These are phyloP conservation scores for Squalus acanthias DNA, from an alignment of 2,797 vertebrate species.

Conservation along the genomic window DNA sequence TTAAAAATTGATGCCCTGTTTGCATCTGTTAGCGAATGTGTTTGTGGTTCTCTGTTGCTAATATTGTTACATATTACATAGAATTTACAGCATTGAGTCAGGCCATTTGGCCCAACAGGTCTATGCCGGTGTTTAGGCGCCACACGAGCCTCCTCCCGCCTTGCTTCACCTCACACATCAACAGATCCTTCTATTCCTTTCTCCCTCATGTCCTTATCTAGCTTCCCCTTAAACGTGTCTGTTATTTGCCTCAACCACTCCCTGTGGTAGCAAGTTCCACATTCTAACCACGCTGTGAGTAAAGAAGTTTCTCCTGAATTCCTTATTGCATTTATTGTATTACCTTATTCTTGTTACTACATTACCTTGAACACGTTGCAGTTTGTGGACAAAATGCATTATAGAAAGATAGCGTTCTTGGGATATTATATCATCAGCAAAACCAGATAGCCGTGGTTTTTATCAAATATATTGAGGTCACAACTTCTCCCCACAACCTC, in stretches of 20 bases:
- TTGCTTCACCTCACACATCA: background rate
- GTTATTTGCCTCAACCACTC: background rate
- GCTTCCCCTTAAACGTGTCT: background rate
- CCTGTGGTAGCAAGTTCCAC: background rate
- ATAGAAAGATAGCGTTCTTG: background rate
- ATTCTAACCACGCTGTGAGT: no score
- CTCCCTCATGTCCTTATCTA: background rate
- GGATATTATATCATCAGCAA: background rate
- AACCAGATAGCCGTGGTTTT: background rate
- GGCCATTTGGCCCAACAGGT: background rate
- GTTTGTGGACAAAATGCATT: background rate
- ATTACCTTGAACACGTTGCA: background rate
- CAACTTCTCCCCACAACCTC: background rate
- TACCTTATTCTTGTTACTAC: background rate
- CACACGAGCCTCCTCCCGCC: background rate
- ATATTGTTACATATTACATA: background rate
- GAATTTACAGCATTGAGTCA: background rate
- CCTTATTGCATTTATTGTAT: background rate
- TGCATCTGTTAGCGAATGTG: background rate
- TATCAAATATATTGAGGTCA: background rate
- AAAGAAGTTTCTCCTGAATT: background rate
- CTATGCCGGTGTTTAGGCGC: background rate
- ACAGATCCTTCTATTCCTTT: background rate
- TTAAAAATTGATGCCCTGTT: conserved; percentile 12
- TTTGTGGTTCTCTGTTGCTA: background rate